These are phyloP conservation scores for Coracopsis vasa DNA, from an alignment of 2,113 vertebrate genomes.

Conservation along the genomic window DNA sequence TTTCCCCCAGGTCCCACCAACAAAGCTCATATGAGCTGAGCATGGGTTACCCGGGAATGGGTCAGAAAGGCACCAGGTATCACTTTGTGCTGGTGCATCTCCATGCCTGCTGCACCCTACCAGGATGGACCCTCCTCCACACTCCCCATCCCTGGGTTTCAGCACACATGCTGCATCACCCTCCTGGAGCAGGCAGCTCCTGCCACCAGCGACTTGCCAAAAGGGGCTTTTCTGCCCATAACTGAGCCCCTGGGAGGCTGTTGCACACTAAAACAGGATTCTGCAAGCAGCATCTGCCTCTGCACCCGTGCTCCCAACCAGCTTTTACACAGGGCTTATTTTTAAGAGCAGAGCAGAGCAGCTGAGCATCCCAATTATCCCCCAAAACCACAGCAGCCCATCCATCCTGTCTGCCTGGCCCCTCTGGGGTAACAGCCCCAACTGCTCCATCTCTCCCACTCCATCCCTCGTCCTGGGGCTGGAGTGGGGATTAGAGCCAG, in stretches of 20 bases:
- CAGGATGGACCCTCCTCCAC: neutral
- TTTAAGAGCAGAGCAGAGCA: neutral
- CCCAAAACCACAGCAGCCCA: neutral
- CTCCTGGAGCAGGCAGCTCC: neutral
- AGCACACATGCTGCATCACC: accelerated
- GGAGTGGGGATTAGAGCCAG: neutral
- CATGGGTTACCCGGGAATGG: accelerated
- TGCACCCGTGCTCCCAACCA: neutral
- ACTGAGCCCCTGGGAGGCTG: neutral
- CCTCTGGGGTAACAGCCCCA: neutral
- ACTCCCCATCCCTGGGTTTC: too few relatives aligned
- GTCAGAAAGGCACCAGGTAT: neutral
- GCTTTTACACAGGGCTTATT: neutral
- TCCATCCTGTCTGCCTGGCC: neutral
- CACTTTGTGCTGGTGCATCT: neutral
- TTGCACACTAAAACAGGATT: neutral
- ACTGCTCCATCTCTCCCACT: accelerated
- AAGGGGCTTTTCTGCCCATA: neutral
- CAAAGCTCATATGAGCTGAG: neutral
- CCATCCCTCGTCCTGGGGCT: accelerated
- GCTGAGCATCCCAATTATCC: neutral
- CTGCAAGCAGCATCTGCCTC: neutral
- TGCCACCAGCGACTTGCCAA: neutral
- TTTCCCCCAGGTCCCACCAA: neutral
- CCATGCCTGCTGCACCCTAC: neutral